Conservation (phyloP, 2,888 invertebrate species). For the Hyalella azteca region DNA sequence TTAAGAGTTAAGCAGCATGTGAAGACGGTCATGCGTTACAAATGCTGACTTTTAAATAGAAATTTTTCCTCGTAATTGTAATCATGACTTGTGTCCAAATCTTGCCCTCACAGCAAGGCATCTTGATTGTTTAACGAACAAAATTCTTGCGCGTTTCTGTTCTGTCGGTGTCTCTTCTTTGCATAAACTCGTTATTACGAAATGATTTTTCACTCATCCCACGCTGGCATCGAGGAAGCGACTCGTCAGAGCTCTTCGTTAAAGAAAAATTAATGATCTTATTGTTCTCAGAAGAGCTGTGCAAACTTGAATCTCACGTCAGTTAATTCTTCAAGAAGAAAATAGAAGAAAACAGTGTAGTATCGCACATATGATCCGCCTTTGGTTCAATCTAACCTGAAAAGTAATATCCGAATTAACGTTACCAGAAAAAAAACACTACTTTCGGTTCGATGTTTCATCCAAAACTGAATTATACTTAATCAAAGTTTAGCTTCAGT, state of each 20-base stretch:
- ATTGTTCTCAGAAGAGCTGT: neutral
- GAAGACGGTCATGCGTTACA: neutral
- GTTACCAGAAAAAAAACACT: no score
- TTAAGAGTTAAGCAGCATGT: neutral
- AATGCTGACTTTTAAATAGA: neutral
- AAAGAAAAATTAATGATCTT: neutral
- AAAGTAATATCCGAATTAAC: no score
- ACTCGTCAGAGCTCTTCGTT: neutral
- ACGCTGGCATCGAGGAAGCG: neutral
- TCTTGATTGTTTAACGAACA: no score
- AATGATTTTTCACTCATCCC: neutral
- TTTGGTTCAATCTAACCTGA: no score
- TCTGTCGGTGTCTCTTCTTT: slow-evolving; percentile 12
- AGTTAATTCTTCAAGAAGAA: neutral
- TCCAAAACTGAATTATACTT: no score
- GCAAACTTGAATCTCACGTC: neutral
- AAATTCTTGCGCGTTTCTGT: neutral
- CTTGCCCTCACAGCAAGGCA: no score
- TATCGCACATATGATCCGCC: no score
- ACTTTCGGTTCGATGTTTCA: no score
- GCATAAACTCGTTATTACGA: slow-evolving; percentile 1
- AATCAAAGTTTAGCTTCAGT: no score
- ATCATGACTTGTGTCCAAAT: neutral
- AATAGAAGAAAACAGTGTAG: neutral
- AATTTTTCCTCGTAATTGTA: neutral